Conservation (phyloP, 2,797 vertebrate genomes). For the Odontamblyopus lacepedii region DNA sequence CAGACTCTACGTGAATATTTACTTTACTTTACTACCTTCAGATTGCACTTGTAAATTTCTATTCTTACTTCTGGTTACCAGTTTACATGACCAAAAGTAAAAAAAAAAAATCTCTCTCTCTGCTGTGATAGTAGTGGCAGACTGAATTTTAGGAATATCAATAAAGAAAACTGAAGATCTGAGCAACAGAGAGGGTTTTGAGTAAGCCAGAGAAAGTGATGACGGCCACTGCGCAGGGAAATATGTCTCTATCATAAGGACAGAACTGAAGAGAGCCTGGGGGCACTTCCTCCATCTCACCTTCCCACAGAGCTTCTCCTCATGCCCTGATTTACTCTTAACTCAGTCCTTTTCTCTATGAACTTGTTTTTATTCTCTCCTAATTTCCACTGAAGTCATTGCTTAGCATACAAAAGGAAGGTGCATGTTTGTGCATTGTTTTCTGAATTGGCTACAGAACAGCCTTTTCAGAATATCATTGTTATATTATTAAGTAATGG, state of each 20-base stretch:
- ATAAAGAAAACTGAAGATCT: slow-evolving; percentile 3
- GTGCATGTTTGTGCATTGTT: background rate
- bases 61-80: no score
- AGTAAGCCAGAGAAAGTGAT: slow-evolving; percentile 31
- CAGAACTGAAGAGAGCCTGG: slow-evolving; percentile 62
- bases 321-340: slow-evolving; percentile 53
- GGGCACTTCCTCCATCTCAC: slow-evolving; percentile 52
- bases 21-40: no score
- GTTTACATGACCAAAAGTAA: no score
- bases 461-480: background rate
- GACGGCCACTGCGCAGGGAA: slow-evolving; percentile 65
- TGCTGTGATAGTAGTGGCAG: background rate
- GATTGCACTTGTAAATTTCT: no score
- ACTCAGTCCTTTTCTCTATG: slow-evolving; percentile 12
- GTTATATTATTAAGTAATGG: background rate
- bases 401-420: background rate
- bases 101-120: background rate
- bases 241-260: slow-evolving; percentile 66
- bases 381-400: slow-evolving; percentile 15
- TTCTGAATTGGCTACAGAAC: background rate
- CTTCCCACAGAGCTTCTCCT: slow-evolving; percentile 39
- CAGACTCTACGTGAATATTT: no score
- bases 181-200: slow-evolving; percentile 13
- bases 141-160: background rate
- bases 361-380: slow-evolving; percentile 1